Percentiles rank a stretch among this genome's conserved stretches.
These are phyloP conservation scores for Dysmachus trigonus DNA, from an alignment of 2,888 invertebrate species.

Conservation along the genomic window DNA sequence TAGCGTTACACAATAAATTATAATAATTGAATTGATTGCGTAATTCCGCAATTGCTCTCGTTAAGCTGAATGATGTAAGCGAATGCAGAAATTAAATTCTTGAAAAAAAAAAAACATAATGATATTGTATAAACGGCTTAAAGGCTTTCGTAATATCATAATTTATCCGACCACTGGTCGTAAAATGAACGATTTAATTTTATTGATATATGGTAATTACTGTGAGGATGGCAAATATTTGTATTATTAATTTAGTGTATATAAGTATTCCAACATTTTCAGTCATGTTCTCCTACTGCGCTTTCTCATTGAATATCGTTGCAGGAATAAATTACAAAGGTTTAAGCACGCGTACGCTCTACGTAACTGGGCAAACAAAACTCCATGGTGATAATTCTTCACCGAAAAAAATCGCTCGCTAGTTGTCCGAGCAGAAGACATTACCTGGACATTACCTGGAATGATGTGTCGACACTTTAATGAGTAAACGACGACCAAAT, in stretches of 20 bases:
- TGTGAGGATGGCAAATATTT: too few species aligned
- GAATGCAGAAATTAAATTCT: too few species aligned
- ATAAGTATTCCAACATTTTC: not conserved
- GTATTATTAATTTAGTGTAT: not conserved
- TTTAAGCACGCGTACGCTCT: not conserved
- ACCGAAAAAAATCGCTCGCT: not conserved
- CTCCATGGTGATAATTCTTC: not conserved
- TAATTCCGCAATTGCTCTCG: too few species aligned
- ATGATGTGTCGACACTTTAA: slow-evolving; percentile 5
- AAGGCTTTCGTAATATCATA: too few species aligned
- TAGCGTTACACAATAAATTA: too few species aligned
- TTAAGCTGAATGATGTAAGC: too few species aligned
- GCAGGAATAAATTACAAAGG: not conserved
- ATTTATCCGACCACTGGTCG: too few species aligned
- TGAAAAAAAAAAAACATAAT: too few species aligned
- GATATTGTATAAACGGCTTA: too few species aligned
- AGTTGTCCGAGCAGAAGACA: not conserved
- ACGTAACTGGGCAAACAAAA: not conserved
- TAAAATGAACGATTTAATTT: too few species aligned
- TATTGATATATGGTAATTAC: too few species aligned
- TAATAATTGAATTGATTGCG: too few species aligned
- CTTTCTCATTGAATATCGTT: not conserved
- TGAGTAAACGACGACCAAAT: slow-evolving; percentile 3
- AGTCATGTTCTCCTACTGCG: not conserved
- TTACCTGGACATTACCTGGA: not conserved